These are phyloP conservation scores for Cryptoprocta ferox DNA, from an alignment of 2,797 vertebrate species.

Conservation along the genomic window DNA sequence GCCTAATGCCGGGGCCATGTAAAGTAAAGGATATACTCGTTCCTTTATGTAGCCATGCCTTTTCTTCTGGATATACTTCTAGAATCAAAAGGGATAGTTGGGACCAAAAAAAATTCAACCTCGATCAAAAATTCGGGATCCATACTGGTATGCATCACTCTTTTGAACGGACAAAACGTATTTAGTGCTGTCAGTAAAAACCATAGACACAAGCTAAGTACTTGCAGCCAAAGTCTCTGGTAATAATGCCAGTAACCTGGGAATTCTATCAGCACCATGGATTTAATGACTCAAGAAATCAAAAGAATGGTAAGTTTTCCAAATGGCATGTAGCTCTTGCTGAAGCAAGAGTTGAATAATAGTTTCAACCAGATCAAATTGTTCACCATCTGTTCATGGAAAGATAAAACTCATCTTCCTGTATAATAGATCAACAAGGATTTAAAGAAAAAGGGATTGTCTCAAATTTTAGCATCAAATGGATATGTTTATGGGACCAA, in stretches of 20 bases:
- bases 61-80: not conserved
- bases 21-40: not conserved
- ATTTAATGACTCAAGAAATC: not conserved
- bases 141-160: not conserved
- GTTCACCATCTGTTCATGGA: slow-evolving; percentile 20
- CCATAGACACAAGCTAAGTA: not conserved
- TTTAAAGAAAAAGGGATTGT: not conserved
- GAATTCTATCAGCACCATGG: not conserved
- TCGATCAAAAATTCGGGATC: not conserved
- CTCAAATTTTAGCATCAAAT: slow-evolving; percentile 69
- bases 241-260: not conserved
- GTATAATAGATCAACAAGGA: slow-evolving; percentile 42
- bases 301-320: not conserved
- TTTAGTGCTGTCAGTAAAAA: not conserved
- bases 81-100: not conserved
- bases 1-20: not conserved
- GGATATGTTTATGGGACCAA: slow-evolving; percentile 30
- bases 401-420: slow-evolving; percentile 51
- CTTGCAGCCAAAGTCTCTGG: not conserved
- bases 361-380: slow-evolving; percentile 46
- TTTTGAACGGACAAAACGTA: not conserved
- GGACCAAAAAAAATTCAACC: not conserved
- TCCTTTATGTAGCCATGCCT: not conserved
- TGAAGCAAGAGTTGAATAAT: slow-evolving; percentile 47
- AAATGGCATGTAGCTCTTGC: not conserved